Base-by-base conservation (phyloP, 2,888 invertebrate species). In the Dusona sp. region DNA sequence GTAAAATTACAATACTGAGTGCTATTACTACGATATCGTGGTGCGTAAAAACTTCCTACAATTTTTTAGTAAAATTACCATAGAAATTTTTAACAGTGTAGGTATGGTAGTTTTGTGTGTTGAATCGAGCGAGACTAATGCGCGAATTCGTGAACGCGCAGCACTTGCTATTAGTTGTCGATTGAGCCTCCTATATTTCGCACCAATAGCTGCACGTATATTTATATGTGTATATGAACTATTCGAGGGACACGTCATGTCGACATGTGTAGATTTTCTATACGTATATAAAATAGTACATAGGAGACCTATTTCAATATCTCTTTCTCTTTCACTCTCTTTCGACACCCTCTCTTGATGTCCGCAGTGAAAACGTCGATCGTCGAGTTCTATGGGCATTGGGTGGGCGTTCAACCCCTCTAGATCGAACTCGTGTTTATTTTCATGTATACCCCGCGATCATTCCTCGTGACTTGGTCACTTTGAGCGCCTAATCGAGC, bases 401-500 rank as follows among this genome's bases (percentile, higher is more conserved):
- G 45, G 70, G 77, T 54, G 81, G 68, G 82, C 68, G 70, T 68
- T 68, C 36, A 77, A 75, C 67, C 75, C 73, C 75, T 87, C 65
- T 80, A 73, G 64, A 78, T 77, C 79, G 57, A 74, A 74, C 85
- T 78, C 81, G 84, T 88, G 87, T 88, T 87, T 88, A 88, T 88
- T 88, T 88, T 85, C 86, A 84, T 87, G 86, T 87, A 81, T 87
- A 87, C 84, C 75, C 84, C 64, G 81, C 84, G 86, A 87, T 87
- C 86, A 87, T 87, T 84, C 86, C 86, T 82, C 86, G 81, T 87
- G 86, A 87, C 86, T 87, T 87, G 86, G 75, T 87, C 84, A 87
- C 84, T 87, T 87, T 87, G 84, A 84, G 81, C 75, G 79, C 79
- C 86, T 87, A 87, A 87, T 87, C 86, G 86, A 87, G 86, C 86